Percentiles rank a stretch among this genome's conserved stretches.
Conservation (phyloP, 2,888 invertebrate genomes). For the Orchestes rusci region DNA sequence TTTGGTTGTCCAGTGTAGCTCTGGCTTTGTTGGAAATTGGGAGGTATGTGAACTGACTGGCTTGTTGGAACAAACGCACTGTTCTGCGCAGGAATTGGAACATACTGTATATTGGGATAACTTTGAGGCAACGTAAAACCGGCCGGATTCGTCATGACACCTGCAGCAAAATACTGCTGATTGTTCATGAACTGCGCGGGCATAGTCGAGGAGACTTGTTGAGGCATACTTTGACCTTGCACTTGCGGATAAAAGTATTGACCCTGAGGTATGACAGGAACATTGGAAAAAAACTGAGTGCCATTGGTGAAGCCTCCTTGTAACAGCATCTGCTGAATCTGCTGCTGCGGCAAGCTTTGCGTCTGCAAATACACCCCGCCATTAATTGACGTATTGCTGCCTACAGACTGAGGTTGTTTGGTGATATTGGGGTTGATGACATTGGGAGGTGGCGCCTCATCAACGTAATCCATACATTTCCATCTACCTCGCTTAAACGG, state of each 20-base stretch:
- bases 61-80: conserved; percentile 43
- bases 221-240: conserved; percentile 38
- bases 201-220: conserved; percentile 34
- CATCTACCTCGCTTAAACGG: conserved; percentile 69
- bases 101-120: conserved; percentile 40
- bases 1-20: conserved; percentile 36
- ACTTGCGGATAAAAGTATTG: conserved; percentile 44
- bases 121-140: conserved; percentile 34
- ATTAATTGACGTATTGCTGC: conserved; percentile 34
- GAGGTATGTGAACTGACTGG: conserved; percentile 36
- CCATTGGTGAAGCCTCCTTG: conserved; percentile 39
- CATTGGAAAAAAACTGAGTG: conserved; percentile 35
- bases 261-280: conserved; percentile 39
- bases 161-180: conserved; percentile 37
- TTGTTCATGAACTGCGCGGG: conserved; percentile 39
- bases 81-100: conserved; percentile 40
- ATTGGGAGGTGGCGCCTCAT: conserved; percentile 49
- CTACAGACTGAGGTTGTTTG: conserved; percentile 36
- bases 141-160: conserved; percentile 32
- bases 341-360: conserved; percentile 46
- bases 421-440: conserved; percentile 22
- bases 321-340: conserved; percentile 43
- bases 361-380: conserved; percentile 40
- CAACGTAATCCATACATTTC: conserved; percentile 71
- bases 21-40: conserved; percentile 41